Conservation (phyloP, 30 jellyfish, hydroid and myxozoan species). For the Euphysa ruthae region DNA sequence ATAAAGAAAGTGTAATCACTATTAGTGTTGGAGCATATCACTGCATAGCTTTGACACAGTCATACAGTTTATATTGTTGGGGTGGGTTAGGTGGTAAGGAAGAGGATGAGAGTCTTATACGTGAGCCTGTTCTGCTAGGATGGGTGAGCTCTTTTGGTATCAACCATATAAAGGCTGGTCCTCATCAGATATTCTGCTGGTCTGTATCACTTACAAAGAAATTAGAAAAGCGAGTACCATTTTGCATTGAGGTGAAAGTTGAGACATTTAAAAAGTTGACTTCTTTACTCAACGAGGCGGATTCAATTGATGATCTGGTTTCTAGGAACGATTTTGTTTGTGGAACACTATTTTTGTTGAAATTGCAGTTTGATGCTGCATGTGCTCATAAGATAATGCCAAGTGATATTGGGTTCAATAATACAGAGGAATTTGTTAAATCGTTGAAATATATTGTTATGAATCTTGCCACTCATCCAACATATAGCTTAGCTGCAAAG, state of each 20-base stretch:
- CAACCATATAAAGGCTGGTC: slow-evolving; percentile 55
- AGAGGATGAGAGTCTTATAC: slow-evolving; percentile 24
- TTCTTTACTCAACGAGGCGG: slow-evolving; percentile 25
- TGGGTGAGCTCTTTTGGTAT: slow-evolving; percentile 23
- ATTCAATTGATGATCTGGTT: not conserved
- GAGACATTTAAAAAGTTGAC: slow-evolving; percentile 56
- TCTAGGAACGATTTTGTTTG: slow-evolving; percentile 22
- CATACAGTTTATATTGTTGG: slow-evolving; percentile 33
- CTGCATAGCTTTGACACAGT: slow-evolving; percentile 21
- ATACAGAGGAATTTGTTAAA: not conserved
- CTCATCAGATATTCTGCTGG: slow-evolving; percentile 89
- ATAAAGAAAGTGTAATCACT: slow-evolving; percentile 16
- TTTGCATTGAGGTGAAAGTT: slow-evolving; percentile 54
- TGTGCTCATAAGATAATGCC: not conserved
- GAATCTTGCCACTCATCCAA: not conserved
- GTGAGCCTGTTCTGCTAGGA: slow-evolving; percentile 26
- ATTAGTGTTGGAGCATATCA: slow-evolving; percentile 38
- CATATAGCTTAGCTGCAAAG: slow-evolving; percentile 35
- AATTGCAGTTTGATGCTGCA: slow-evolving; percentile 53
- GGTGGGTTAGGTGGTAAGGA: slow-evolving; percentile 41
- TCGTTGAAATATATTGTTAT: slow-evolving; percentile 6
- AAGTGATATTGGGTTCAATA: slow-evolving; percentile 12
- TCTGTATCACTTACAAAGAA: slow-evolving; percentile 52
- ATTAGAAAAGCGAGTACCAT: slow-evolving; percentile 54
- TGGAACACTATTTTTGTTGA: slow-evolving; percentile 39